Evolutionary conservation across 2,888 invertebrate genomes (phyloP), one percentile per base, ranked within the genome.

Genomic region (Petrolisthes cinctipes): DNA sequence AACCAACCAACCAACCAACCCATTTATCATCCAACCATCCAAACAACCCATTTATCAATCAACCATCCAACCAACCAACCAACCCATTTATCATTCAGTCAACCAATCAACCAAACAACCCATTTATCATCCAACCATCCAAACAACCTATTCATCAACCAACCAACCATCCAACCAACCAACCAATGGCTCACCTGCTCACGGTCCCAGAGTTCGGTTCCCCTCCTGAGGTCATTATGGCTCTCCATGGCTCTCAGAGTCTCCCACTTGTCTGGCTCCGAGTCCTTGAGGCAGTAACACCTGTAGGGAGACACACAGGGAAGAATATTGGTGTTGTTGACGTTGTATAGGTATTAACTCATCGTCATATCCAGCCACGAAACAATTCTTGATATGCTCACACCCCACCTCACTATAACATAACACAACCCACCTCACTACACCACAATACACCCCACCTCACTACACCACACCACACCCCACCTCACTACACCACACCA

Each of bases 211-310:
- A 90, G 88, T 71, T 90, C 90, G 9, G 87, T 89, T 23, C 89
- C 90, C 53, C 88, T 76, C 17, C 90, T 85, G 6, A 83, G 88
- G 7, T 89, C 90, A 75, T 90, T 87, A 84, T 90, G 90, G 37
- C 87, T 82, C 84, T 90, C 89, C 90, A 90, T 89, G n/a, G 89
- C 88, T 57, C 71, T 76, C 83, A 90, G 17, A 4, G 90, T 90
- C 37, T 88, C 51, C 89, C 89, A 90, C 66, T 90, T 90, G n/a
- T 89, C 79, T 0, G 83, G 81, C 11, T 84, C 83, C n/a, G 51
- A 20, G 4, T 81, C 51, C 7, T 53, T 54, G 7, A 90, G 79
- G 56, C 85, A 75, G 61, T 86, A 85, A 71, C 90, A 90, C 71
- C 90, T 88, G 66, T 5, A 37, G 54, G 14, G 11, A 53, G 23